phyloP scores from a whole-genome alignment of 2,113 vertebrate species.

The Melanocharis versteri region DNA sequence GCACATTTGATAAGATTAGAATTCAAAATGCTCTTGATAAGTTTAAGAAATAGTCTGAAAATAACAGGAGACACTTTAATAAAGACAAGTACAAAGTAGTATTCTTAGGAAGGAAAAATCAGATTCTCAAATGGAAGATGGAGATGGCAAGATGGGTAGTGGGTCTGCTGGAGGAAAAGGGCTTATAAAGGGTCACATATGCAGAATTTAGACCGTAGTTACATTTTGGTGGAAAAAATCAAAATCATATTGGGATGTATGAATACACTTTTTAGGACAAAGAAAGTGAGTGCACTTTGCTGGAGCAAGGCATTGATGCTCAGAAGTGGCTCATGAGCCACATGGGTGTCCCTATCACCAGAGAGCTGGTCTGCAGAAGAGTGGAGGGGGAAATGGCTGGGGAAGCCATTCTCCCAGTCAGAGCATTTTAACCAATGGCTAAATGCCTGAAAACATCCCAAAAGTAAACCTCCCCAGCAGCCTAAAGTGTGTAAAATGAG shows the following conservation, averaged over 20 bases:
- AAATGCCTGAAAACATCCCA: not conserved
- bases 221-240: not conserved
- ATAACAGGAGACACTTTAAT: not conserved
- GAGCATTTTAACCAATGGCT: not conserved
- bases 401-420: not conserved
- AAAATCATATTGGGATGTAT: not conserved
- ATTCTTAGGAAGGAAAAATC: not conserved
- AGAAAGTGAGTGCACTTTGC: not conserved
- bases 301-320: not conserved
- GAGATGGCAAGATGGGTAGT: not conserved
- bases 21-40: not conserved
- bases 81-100: not conserved
- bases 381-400: rapidly evolving
- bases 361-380: not conserved
- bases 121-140: not conserved
- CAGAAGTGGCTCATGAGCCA: not conserved
- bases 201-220: not conserved
- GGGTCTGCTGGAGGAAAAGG: not conserved
- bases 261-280: not conserved
- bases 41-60: constrained; percentile 5
- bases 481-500: not conserved
- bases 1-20: not conserved
- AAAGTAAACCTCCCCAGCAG: not conserved
- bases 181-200: not conserved
- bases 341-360: not conserved